These are phyloP conservation scores for Ataeniobius toweri DNA, from an alignment of 2,797 vertebrate species.

Conservation along the genomic window DNA sequence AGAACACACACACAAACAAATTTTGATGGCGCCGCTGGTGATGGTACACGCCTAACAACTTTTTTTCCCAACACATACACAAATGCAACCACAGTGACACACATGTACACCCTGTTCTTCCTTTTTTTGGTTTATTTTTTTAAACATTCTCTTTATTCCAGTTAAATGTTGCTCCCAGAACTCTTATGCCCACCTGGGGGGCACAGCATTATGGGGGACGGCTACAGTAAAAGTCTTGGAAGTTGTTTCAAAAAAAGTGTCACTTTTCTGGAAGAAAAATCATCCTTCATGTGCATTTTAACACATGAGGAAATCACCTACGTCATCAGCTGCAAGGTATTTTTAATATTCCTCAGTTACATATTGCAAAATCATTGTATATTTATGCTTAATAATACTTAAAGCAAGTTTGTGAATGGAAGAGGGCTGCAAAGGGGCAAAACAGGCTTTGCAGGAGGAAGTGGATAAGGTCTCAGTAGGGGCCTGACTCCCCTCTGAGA, in stretches of 20 bases:
- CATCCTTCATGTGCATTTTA: constrained; percentile 5
- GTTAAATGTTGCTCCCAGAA: constrained; percentile 32
- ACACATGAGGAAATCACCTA: constrained; percentile 2
- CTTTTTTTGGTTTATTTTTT: constrained; percentile 8
- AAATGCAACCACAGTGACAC: constrained; percentile 18
- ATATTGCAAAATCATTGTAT: constrained; percentile 64
- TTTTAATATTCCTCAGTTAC: constrained; percentile 55
- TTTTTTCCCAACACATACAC: constrained; percentile 40
- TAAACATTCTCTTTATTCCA: constrained; percentile 44
- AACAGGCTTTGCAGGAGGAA: constrained; percentile 77
- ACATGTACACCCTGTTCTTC: constrained; percentile 23
- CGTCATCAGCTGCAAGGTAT: constrained; percentile 38
- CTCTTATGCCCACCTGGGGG: constrained; percentile 39
- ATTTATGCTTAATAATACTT: constrained; percentile 57
- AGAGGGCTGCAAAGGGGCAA: constrained; percentile 74
- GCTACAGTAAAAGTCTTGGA: constrained; percentile 24
- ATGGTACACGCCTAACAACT: constrained; percentile 42
- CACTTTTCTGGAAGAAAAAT: constrained; percentile 6
- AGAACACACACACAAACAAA: constrained; percentile 58
- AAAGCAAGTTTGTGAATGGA: constrained; percentile 72
- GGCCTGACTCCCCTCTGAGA: constrained; percentile 81
- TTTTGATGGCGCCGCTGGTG: constrained; percentile 46
- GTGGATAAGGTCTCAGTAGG: constrained; percentile 78
- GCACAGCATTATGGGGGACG: constrained; percentile 5
- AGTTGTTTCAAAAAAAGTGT: constrained; percentile 10